phyloP scores from a whole-genome alignment of 2,797 vertebrate genomes.

The Ambastaia sidthimunki region DNA sequence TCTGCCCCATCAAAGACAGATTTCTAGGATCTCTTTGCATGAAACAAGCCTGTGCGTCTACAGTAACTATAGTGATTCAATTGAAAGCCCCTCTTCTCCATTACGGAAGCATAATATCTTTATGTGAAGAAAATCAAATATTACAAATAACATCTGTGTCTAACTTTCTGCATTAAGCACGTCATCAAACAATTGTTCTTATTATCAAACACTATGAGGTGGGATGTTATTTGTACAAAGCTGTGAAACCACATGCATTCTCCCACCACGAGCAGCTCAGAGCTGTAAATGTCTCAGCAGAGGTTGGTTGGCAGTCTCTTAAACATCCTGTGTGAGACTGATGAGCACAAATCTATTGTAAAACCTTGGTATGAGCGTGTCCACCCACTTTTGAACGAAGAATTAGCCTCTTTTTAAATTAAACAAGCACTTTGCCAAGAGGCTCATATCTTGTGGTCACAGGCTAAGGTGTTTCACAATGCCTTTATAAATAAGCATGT shows the following conservation, averaged over 20 bases:
- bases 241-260: constrained; percentile 35
- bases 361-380: constrained; percentile 77
- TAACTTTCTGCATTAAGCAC: background rate
- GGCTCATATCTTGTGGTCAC: constrained; percentile 56
- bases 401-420: constrained; percentile 75
- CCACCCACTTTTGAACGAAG: constrained; percentile 80
- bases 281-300: constrained; percentile 58
- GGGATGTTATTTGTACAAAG: constrained; percentile 26
- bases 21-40: background rate
- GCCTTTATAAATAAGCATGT: constrained; percentile 26
- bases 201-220: constrained; percentile 27
- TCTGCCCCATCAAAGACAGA: background rate
- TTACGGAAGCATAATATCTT: background rate
- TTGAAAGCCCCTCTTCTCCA: background rate
- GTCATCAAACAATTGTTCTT: constrained; percentile 12
- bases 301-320: constrained; percentile 55
- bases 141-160: background rate
- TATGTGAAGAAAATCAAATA: background rate
- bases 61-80: background rate
- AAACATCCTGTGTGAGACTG: constrained; percentile 50
- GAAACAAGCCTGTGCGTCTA: background rate
- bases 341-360: constrained; percentile 70
- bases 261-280: constrained; percentile 36
- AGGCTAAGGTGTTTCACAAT: constrained; percentile 38
- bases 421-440: constrained; percentile 69